phyloP scores from a whole-genome alignment of 2,888 invertebrate species.

The Lycaena phlaeas region DNA sequence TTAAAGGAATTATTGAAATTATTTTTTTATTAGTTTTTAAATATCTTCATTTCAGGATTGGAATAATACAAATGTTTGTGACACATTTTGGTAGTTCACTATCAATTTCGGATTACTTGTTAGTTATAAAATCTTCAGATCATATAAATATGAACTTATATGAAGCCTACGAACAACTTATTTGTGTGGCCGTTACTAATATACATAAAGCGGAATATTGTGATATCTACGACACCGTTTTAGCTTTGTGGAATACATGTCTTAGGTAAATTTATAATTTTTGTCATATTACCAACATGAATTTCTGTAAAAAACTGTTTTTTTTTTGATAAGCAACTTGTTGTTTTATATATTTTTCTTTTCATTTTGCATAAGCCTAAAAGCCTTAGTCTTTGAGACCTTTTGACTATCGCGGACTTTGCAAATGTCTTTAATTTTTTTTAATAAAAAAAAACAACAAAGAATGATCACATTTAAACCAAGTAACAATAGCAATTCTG shows the following conservation, averaged over 20 bases:
- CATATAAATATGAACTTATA: slow-evolving; percentile 35
- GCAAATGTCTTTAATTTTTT: too few relatives aligned
- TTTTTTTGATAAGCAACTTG: too few relatives aligned
- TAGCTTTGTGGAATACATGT: slow-evolving; percentile 51
- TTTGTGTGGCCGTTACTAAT: slow-evolving; percentile 27
- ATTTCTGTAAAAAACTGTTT: too few relatives aligned
- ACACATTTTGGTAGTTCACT: slow-evolving; percentile 34
- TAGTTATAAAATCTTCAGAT: slow-evolving; percentile 36
- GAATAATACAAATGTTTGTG: slow-evolving; percentile 40
- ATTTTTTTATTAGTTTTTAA: slow-evolving; percentile 2
- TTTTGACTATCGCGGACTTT: too few relatives aligned
- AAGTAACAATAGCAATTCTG: too few relatives aligned
- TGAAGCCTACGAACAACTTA: slow-evolving; percentile 33
- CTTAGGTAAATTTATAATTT: slow-evolving; percentile 38
- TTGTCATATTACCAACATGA: not conserved
- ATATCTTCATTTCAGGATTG: slow-evolving; percentile 39
- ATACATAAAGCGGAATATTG: not conserved
- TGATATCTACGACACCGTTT: slow-evolving; percentile 10
- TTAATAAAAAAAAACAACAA: too few relatives aligned
- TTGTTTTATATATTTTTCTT: too few relatives aligned
- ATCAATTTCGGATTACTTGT: slow-evolving; percentile 30
- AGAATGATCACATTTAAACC: too few relatives aligned
- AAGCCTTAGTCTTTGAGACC: too few relatives aligned
- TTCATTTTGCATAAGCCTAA: too few relatives aligned
- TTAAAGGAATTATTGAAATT: too few relatives aligned